A percentile compares a stretch with the other conserved stretches of the same genome.
phyloP scores from a whole-genome alignment of 1,140 invertebrate genomes.

The Cecropterus lyciades region DNA sequence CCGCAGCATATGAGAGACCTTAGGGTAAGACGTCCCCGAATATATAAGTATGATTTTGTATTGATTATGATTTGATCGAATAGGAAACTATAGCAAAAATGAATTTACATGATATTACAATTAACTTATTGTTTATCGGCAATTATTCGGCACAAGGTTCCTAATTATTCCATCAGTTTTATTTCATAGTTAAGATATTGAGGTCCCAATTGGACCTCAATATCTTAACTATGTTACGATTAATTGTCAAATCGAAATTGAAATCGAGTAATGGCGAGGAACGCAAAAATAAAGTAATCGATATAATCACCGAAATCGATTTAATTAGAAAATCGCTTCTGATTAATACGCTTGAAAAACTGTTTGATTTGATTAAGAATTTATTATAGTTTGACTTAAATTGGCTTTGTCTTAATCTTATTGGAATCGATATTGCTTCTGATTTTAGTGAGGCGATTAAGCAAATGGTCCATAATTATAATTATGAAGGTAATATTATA shows the following conservation, averaged over 20 bases:
- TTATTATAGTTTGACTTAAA: conserved; percentile 12
- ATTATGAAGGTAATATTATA: conserved; percentile 27
- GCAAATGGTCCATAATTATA: conserved; percentile 14
- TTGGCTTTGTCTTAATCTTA: neutral
- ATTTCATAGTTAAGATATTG: conserved; percentile 43
- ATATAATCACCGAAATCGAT: conserved; percentile 2
- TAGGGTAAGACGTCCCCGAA: no score
- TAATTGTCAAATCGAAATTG: conserved; percentile 38
- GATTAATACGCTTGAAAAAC: conserved; percentile 24
- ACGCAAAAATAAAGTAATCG: conserved; percentile 41
- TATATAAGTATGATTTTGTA: no score
- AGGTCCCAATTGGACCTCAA: conserved; percentile 53
- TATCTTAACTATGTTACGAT: conserved; percentile 52
- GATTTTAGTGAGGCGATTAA: conserved; percentile 19
- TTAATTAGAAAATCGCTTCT: conserved; percentile 36
- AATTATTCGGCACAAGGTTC: neutral
- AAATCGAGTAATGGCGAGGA: conserved; percentile 3
- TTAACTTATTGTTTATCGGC: neutral
- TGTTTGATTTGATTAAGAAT: conserved; percentile 10
- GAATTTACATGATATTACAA: no score
- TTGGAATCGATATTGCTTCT: conserved; percentile 2
- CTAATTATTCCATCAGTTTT: conserved; percentile 42
- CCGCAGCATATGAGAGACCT: no score
- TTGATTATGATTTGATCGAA: no score
- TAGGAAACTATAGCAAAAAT: no score